A percentile compares a stretch with the other conserved stretches of the same genome.
Evolutionary conservation across 2,888 invertebrate species (phyloP).

Genomic region (Stegophylla sp.): DNA sequence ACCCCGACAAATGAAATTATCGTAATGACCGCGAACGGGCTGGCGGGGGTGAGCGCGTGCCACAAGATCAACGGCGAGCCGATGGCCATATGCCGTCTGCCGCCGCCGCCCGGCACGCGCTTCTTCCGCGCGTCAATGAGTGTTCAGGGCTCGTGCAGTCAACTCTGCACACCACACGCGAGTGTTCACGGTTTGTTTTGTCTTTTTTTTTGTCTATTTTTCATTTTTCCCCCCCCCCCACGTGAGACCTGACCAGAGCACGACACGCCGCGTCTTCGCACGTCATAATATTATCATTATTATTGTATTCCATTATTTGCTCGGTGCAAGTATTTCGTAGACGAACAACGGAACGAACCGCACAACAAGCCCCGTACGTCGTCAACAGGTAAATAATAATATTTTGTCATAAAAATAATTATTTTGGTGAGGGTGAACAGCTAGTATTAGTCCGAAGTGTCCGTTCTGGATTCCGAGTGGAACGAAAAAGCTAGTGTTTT

Average conservation of each 20-base stretch:
- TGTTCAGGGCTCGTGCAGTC: slow-evolving; percentile 43
- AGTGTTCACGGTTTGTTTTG: neutral
- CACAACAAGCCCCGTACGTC: no score
- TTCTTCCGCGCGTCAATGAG: slow-evolving; percentile 27
- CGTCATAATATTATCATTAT: neutral
- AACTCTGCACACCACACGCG: slow-evolving; percentile 1
- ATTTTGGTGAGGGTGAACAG: no score
- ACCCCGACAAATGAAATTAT: neutral
- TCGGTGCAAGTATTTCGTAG: no score
- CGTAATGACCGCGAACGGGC: neutral
- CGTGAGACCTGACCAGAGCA: no score
- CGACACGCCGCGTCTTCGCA: neutral
- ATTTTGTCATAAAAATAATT: no score
- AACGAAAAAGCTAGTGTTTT: no score
- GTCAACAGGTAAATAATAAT: no score
- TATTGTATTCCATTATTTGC: no score
- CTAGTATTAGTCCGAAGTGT: no score
- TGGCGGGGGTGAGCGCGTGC: neutral
- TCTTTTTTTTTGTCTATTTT: neutral
- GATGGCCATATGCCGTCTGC: slow-evolving; percentile 22
- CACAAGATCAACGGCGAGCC: neutral
- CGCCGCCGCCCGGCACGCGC: slow-evolving; percentile 17
- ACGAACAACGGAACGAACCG: no score
- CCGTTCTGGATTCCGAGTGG: no score
- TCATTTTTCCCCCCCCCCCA: no score